These are phyloP conservation scores for Sebastes dallii DNA, from an alignment of 2,797 vertebrate genomes.

Conservation along the genomic window DNA sequence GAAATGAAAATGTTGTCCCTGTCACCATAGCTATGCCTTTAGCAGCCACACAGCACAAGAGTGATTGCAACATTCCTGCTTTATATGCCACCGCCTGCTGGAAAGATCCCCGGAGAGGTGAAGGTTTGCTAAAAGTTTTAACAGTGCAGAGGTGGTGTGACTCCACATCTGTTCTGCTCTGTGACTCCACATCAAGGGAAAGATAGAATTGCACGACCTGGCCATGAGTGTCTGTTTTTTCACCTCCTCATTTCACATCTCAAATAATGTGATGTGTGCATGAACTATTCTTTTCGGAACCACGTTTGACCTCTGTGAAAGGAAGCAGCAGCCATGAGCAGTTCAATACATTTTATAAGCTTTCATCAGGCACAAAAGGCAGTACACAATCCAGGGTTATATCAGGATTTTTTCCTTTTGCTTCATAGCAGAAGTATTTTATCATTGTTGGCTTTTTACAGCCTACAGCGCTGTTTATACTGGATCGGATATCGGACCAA, in stretches of 20 bases:
- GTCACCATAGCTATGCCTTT: conserved; percentile 41
- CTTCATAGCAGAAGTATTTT: background rate
- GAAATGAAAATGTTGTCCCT: conserved; percentile 55
- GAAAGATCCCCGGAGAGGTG: conserved; percentile 46
- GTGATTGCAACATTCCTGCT: conserved; percentile 49
- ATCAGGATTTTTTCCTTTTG: background rate
- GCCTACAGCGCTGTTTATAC: background rate
- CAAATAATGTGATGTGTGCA: background rate
- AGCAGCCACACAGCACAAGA: conserved; percentile 37
- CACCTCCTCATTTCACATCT: conserved; percentile 13
- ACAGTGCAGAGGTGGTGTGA: conserved; percentile 3
- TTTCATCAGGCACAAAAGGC: background rate
- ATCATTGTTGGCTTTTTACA: conserved; percentile 1
- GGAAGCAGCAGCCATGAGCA: background rate
- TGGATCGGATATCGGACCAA: too few species aligned
- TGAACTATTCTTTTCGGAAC: background rate
- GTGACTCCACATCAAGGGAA: background rate
- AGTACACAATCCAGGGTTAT: background rate
- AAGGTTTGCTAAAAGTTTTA: conserved; percentile 44
- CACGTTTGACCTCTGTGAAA: conserved; percentile 10
- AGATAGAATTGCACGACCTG: background rate
- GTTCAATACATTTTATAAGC: background rate
- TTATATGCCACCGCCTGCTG: conserved; percentile 47
- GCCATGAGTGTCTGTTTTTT: background rate
- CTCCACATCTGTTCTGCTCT: background rate